Percentiles rank a stretch among this genome's conserved stretches.
phyloP scores from a whole-genome alignment of 2,113 vertebrate species.

The Oryctolagus cuniculus region DNA sequence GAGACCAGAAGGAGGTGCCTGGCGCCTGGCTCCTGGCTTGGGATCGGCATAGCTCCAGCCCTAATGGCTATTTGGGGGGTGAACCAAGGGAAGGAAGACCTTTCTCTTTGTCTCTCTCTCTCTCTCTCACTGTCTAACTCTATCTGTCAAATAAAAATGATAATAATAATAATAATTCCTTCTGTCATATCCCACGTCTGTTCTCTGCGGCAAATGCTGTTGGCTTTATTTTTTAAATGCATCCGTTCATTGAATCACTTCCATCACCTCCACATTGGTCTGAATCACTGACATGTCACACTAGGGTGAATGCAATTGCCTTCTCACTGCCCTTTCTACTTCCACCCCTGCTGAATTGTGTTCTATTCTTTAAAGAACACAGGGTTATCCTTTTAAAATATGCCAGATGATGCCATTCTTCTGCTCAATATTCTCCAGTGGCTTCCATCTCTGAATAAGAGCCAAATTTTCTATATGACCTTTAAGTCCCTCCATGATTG shows the following conservation, averaged over 20 bases:
- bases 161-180: background rate
- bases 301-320: background rate
- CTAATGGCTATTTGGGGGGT: no score
- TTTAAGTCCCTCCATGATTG: background rate
- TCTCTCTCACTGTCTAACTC: no score
- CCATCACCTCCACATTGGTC: background rate
- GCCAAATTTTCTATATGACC: background rate
- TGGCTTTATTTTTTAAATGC: background rate
- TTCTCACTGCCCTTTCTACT: background rate
- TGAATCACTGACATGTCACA: background rate
- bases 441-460: background rate
- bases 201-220: background rate
- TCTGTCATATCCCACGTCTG: background rate
- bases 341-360: background rate
- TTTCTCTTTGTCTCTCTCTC: no score
- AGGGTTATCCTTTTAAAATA: background rate
- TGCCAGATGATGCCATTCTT: background rate
- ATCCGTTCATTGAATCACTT: background rate
- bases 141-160: no score
- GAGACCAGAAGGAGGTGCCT: no score
- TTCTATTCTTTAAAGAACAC: background rate
- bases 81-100: no score
- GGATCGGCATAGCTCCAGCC: no score
- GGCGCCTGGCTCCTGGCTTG: no score
- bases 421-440: background rate